Percentiles rank a stretch among this genome's conserved stretches.
Evolutionary conservation across 2,888 invertebrate species (phyloP).

Genomic region (Meiosimyza platycephala): DNA sequence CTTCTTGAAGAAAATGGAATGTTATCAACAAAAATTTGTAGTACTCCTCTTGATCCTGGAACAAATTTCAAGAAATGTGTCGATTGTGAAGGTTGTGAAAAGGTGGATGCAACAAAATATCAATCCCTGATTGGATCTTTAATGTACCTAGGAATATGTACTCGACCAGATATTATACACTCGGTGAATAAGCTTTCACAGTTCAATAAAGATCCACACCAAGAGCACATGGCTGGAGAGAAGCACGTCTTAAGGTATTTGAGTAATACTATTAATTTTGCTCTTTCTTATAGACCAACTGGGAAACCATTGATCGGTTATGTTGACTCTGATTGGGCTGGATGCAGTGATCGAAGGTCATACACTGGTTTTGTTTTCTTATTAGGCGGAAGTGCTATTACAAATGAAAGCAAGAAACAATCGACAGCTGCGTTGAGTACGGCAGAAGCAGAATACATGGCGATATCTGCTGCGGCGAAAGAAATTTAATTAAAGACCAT

Average conservation of each 20-base stretch:
- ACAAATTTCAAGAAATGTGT: slow-evolving; percentile 15
- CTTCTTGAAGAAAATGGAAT: neutral
- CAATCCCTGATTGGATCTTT: slow-evolving; percentile 23
- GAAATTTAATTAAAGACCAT: neutral
- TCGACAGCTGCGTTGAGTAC: neutral
- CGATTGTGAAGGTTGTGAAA: slow-evolving; percentile 10
- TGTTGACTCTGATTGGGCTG: neutral
- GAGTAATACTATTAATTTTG: neutral
- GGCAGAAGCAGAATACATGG: too few relatives aligned
- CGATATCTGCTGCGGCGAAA: too few relatives aligned
- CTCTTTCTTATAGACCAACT: neutral
- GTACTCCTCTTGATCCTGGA: slow-evolving; percentile 19
- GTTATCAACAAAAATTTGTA: neutral
- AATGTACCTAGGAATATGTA: neutral
- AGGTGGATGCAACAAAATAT: slow-evolving; percentile 22
- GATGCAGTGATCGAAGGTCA: neutral
- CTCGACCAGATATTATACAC: too few relatives aligned
- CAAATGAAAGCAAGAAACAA: neutral
- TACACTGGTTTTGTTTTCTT: neutral
- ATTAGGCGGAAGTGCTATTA: neutral
- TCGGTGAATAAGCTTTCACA: too few relatives aligned
- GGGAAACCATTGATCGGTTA: neutral
- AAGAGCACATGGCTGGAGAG: neutral
- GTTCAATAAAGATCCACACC: neutral
- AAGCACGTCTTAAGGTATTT: neutral